Conservation (phyloP, 1,140 invertebrate genomes). For the Teleopsis dalmanni region DNA sequence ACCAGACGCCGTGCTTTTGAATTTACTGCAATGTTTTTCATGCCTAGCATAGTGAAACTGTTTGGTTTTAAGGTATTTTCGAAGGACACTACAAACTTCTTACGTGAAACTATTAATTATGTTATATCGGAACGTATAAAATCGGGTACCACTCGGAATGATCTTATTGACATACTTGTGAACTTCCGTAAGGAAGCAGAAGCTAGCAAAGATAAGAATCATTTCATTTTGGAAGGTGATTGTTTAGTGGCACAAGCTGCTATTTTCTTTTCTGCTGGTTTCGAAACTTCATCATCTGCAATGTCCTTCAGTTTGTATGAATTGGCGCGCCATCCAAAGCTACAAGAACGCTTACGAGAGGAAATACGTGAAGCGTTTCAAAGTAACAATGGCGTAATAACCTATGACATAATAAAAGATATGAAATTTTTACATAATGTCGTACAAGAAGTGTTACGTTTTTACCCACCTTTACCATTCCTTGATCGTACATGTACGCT, state of each 20-base stretch:
- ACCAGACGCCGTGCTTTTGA: slow-evolving; percentile 47
- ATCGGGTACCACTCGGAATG: slow-evolving; percentile 30
- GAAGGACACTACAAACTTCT: slow-evolving; percentile 23
- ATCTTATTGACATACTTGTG: slow-evolving; percentile 45
- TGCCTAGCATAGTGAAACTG: slow-evolving; percentile 25
- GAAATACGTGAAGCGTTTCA: slow-evolving; percentile 53
- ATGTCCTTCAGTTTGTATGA: slow-evolving; percentile 60
- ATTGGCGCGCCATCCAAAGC: slow-evolving; percentile 56
- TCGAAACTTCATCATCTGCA: slow-evolving; percentile 66
- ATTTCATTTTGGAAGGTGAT: slow-evolving; percentile 15
- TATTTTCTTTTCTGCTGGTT: slow-evolving; percentile 65
- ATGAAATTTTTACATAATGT: slow-evolving; percentile 57
- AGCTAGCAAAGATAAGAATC: neutral
- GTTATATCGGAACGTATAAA: slow-evolving; percentile 34
- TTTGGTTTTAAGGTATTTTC: slow-evolving; percentile 25
- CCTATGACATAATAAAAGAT: slow-evolving; percentile 56
- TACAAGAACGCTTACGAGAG: slow-evolving; percentile 55
- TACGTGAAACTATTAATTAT: slow-evolving; percentile 30
- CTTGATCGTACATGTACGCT: slow-evolving; percentile 24
- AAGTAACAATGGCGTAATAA: slow-evolving; percentile 46
- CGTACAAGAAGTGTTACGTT: slow-evolving; percentile 40
- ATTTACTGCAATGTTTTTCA: slow-evolving; percentile 44
- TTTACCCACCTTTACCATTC: slow-evolving; percentile 29
- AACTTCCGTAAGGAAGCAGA: slow-evolving; percentile 31
- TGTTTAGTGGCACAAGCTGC: slow-evolving; percentile 57